Conservation (phyloP, 2,888 invertebrate genomes). For the Actias luna region DNA sequence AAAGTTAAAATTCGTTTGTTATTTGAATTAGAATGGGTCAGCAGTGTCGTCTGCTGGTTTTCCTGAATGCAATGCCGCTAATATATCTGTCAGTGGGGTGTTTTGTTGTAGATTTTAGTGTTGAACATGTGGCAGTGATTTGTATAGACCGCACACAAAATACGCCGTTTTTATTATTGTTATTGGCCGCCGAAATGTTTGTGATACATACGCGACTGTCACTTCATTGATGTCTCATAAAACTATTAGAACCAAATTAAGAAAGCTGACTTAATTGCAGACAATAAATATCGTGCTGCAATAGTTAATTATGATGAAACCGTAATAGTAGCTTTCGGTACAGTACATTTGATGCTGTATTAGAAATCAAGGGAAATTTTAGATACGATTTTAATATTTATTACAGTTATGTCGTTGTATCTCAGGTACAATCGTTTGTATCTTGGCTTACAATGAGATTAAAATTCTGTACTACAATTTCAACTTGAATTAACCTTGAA, state of each 20-base stretch:
- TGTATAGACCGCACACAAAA: slow-evolving; percentile 67
- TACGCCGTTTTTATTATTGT: slow-evolving; percentile 53
- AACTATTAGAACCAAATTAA: slow-evolving; percentile 57
- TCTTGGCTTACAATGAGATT: neutral
- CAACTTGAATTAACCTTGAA: too few relatives aligned
- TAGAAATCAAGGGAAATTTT: too few relatives aligned
- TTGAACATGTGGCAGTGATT: slow-evolving; percentile 68
- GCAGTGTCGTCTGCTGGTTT: slow-evolving; percentile 38
- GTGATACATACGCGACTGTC: slow-evolving; percentile 61
- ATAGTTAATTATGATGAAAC: neutral
- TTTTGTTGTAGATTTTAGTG: slow-evolving; percentile 66
- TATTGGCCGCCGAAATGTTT: slow-evolving; percentile 71
- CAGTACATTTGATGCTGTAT: neutral
- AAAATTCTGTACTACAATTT: neutral
- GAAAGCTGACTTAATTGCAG: neutral
- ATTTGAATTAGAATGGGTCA: slow-evolving; percentile 25
- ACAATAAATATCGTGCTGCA: neutral
- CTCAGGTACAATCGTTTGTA: too few relatives aligned
- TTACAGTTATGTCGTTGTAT: neutral
- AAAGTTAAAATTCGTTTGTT: slow-evolving; percentile 36
- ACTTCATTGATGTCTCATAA: slow-evolving; percentile 57
- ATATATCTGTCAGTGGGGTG: slow-evolving; percentile 76
- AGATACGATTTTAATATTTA: neutral
- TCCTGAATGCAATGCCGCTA: slow-evolving; percentile 57
- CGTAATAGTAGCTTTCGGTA: neutral